Evolutionary conservation across 2,113 vertebrate genomes (phyloP), one percentile per base, ranked within the genome.

Genomic region (Hemiprocne comata): DNA sequence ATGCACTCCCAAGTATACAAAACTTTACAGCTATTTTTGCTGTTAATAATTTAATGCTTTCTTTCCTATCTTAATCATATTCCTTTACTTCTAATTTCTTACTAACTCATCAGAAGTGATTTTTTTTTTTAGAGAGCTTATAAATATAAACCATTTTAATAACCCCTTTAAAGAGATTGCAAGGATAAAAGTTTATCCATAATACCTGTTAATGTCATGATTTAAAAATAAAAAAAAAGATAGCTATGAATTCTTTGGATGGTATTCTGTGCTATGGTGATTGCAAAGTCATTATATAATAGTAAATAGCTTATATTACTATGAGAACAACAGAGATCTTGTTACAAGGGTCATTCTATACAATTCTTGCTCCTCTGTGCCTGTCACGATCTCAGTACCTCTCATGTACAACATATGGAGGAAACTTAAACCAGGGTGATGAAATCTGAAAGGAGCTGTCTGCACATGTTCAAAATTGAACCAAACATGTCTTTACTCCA

Each of bases 1-100:
- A 57, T 20, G 9, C 7, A 1, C 7, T 85, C 9, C 62, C 25
- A 25, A 0, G 0, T 36, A 34, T 31, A 31, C 14, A 85, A 71
- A 85, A 50, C 1, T 83, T 75, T 31, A 31, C 9, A 75, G 13
- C 7, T 36, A 2, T 21, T 85, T 65, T 78, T 87, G 7, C 17
- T 55, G 23, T 25, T 14, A 80, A 61, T 62, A 60, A 31, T 29
- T 50, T 69, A 75, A 54, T 17, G 46, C 12, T 42, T 81, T 91
- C 24, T 74, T 92, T 76, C 19, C 6, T 54, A 26, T 17, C 28
- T 76, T 80, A 44, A 26, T 40, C 24, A 57, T 50, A 70, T 2
- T 55, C 13, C 34, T 87, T 65, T 6, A 33, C 8, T 85, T 94
- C 20, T 67, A 67, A 62, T 72, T 71, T 62, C n/a, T 82, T 80